Percentiles rank a stretch among this genome's conserved stretches.
These are phyloP conservation scores for Chirona hameri DNA, from an alignment of 2,888 invertebrate species.

Conservation along the genomic window DNA sequence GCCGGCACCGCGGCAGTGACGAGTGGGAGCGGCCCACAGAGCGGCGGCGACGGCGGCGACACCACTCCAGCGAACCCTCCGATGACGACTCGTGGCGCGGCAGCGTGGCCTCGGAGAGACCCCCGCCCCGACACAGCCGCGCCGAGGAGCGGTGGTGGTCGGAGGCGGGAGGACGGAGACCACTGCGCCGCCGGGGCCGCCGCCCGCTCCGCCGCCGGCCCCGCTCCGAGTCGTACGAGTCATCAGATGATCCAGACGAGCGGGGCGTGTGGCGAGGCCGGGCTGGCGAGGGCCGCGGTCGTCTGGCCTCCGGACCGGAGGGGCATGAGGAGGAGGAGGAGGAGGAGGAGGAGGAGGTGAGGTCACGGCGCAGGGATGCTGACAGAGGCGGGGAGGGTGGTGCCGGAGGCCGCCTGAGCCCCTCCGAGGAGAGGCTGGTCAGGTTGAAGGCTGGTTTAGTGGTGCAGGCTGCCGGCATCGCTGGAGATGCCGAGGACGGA, in stretches of 20 bases:
- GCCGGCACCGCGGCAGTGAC: background rate
- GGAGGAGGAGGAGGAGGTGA: background rate
- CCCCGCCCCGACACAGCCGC: background rate
- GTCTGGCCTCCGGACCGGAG: background rate
- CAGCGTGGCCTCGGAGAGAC: slow-evolving; percentile 6
- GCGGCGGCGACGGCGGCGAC: background rate
- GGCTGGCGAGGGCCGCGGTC: background rate
- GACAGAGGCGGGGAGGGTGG: background rate
- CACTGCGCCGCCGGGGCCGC: background rate
- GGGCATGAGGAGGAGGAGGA: background rate
- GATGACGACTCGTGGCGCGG: background rate
- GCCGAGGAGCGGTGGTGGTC: background rate
- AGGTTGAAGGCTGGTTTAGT: no score
- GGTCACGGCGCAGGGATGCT: background rate
- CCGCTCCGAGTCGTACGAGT: background rate
- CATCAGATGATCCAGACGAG: slow-evolving; percentile 5
- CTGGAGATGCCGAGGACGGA: background rate
- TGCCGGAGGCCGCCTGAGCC: background rate
- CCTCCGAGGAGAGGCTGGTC: background rate
- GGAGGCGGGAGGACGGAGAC: background rate
- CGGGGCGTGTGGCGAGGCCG: background rate
- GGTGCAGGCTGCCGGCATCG: background rate
- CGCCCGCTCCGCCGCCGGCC: background rate
- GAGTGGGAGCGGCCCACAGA: background rate
- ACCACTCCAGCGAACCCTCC: background rate